Evolutionary conservation across 1,140 invertebrate species (phyloP).

Genomic region (Laodelphax striatellus): DNA sequence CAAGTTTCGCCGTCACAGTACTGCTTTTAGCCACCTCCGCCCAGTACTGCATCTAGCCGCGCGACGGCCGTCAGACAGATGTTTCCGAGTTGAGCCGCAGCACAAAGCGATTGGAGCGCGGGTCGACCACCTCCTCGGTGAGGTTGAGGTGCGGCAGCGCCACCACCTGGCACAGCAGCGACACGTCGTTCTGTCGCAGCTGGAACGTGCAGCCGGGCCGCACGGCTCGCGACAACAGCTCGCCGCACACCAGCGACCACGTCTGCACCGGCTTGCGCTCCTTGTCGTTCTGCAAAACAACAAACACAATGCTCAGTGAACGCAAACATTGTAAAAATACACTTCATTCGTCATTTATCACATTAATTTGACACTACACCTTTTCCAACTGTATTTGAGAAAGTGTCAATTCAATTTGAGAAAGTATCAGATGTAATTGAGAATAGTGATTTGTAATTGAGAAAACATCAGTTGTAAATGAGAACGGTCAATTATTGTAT

Average conservation of each 20-base stretch:
- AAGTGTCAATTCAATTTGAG: too few species aligned
- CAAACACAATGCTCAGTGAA: slow-evolving; percentile 9
- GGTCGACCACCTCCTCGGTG: slow-evolving; percentile 89
- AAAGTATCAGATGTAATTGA: too few species aligned
- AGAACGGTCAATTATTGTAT: too few species aligned
- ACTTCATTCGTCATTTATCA: too few species aligned
- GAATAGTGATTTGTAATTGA: too few species aligned
- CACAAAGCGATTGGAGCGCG: slow-evolving; percentile 91
- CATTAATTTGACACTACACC: too few species aligned
- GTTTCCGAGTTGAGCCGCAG: slow-evolving; percentile 91
- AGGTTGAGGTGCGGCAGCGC: slow-evolving; percentile 86
- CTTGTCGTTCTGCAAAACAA: slow-evolving; percentile 51
- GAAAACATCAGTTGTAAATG: too few species aligned
- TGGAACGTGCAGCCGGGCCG: slow-evolving; percentile 76
- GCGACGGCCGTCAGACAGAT: slow-evolving; percentile 59
- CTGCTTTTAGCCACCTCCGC: too few species aligned
- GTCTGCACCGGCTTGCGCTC: slow-evolving; percentile 64
- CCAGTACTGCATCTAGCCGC: too few species aligned
- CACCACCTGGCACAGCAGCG: slow-evolving; percentile 74
- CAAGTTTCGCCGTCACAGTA: too few species aligned
- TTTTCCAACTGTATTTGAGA: too few species aligned
- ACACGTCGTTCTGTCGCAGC: slow-evolving; percentile 85
- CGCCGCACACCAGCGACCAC: slow-evolving; percentile 89
- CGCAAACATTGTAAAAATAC: too few species aligned
- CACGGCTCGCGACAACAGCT: slow-evolving; percentile 72